Percentiles rank a stretch among this genome's conserved stretches.
Evolutionary conservation across 2,888 invertebrate genomes (phyloP).

Genomic region (Andrena bicolor): DNA sequence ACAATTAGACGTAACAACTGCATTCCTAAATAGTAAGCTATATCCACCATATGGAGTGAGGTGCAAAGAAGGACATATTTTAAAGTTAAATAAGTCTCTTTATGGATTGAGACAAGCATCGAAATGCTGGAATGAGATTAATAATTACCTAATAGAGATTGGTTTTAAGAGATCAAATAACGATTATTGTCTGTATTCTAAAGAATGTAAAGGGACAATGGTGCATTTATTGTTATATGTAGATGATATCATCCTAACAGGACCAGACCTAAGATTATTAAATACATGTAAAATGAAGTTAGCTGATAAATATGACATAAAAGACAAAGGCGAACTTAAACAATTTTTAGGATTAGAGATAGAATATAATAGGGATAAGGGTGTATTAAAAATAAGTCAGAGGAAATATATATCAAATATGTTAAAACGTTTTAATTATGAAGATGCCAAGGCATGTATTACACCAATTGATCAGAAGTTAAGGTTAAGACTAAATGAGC

Average conservation of each 20-base stretch:
- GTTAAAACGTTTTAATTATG: slow-evolving; percentile 11
- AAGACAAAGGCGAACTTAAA: slow-evolving; percentile 27
- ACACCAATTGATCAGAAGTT: slow-evolving; percentile 1
- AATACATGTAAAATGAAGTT: neutral
- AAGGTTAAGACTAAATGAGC: neutral
- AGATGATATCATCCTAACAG: slow-evolving; percentile 13
- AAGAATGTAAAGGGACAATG: neutral
- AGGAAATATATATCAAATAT: slow-evolving; percentile 3
- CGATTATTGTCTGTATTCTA: too few relatives aligned
- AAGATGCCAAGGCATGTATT: slow-evolving; percentile 18
- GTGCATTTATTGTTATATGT: neutral
- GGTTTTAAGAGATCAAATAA: too few relatives aligned
- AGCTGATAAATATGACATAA: slow-evolving; percentile 1
- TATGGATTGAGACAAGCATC: slow-evolving; percentile 51
- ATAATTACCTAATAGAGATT: too few relatives aligned
- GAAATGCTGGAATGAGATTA: too few relatives aligned
- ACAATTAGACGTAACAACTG: slow-evolving; percentile 67
- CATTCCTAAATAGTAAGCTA: slow-evolving; percentile 57
- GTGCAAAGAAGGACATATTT: slow-evolving; percentile 7
- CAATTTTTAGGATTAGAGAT: slow-evolving; percentile 32
- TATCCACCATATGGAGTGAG: slow-evolving; percentile 48
- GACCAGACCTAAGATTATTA: neutral
- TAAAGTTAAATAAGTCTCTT: slow-evolving; percentile 43
- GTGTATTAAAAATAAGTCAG: slow-evolving; percentile 19
- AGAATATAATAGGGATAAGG: slow-evolving; percentile 5